phyloP scores from a whole-genome alignment of 1,140 invertebrate genomes.

The Sycobia sp. region DNA sequence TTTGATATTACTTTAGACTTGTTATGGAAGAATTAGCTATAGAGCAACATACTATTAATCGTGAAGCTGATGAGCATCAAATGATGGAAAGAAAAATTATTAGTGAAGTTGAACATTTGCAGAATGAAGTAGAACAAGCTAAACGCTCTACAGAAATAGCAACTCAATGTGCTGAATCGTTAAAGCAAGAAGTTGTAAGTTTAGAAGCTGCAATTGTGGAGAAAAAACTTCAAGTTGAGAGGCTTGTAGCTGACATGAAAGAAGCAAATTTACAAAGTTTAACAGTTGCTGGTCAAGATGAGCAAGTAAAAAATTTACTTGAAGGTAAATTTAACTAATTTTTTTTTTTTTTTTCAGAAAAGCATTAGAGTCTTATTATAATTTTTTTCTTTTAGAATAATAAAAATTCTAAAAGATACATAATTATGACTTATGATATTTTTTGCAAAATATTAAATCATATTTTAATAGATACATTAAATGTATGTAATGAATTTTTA shows the following conservation, averaged over 20 bases:
- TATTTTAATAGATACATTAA: neutral
- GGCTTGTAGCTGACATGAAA: slow-evolving; percentile 86
- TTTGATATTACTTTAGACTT: slow-evolving; percentile 56
- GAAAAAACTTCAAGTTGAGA: slow-evolving; percentile 84
- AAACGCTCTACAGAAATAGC: slow-evolving; percentile 80
- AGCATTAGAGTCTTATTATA: too few species aligned
- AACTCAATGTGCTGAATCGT: slow-evolving; percentile 77
- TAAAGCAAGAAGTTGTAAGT: slow-evolving; percentile 78
- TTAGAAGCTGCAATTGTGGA: slow-evolving; percentile 81
- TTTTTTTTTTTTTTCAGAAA: neutral
- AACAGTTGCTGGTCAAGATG: slow-evolving; percentile 76
- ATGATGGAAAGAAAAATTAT: slow-evolving; percentile 77
- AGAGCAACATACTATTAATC: slow-evolving; percentile 63
- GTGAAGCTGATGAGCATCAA: slow-evolving; percentile 69
- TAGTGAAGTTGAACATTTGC: slow-evolving; percentile 79
- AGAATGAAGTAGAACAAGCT: slow-evolving; percentile 81
- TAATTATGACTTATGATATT: slow-evolving; percentile 33
- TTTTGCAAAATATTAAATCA: slow-evolving; percentile 30
- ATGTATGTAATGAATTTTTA: neutral
- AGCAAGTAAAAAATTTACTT: slow-evolving; percentile 79
- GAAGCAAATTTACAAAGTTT: slow-evolving; percentile 88
- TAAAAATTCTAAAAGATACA: slow-evolving; percentile 5
- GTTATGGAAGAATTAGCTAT: slow-evolving; percentile 68
- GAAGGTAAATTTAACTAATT: slow-evolving; percentile 65
- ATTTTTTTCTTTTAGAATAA: too few species aligned